Evolutionary conservation across 2,797 vertebrate species (phyloP).

Genomic region (Enteromius treurensis): DNA sequence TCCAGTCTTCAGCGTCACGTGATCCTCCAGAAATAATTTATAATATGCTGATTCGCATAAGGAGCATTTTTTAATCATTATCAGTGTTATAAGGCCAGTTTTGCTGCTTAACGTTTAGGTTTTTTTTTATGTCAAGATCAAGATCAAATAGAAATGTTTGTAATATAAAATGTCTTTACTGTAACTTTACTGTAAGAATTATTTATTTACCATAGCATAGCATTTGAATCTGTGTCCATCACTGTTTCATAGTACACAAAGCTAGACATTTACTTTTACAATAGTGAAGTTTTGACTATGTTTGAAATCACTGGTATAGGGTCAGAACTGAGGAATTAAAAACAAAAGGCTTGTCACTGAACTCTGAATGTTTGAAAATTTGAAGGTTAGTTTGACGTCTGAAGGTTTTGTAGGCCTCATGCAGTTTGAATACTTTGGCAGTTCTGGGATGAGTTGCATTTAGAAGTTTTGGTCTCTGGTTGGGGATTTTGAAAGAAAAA

Average conservation of each 20-base stretch:
- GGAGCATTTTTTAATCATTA: too few relatives aligned
- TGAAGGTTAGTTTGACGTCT: neutral
- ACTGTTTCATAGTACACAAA: neutral
- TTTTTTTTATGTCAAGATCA: too few relatives aligned
- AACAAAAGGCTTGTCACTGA: neutral
- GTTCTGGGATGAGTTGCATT: conserved; percentile 15
- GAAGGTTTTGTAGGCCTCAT: neutral
- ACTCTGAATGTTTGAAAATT: conserved; percentile 5
- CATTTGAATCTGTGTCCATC: neutral
- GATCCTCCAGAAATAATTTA: too few relatives aligned
- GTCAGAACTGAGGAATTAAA: neutral
- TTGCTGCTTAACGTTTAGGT: too few relatives aligned
- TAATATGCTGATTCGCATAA: too few relatives aligned
- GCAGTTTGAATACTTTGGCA: conserved; percentile 13
- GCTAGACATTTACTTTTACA: neutral
- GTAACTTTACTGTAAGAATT: neutral
- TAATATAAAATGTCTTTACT: neutral
- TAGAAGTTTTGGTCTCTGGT: conserved; percentile 18
- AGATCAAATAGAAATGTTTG: neutral
- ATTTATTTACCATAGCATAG: neutral
- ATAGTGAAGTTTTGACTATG: neutral
- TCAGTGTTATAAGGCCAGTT: neutral
- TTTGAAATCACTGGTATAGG: neutral
- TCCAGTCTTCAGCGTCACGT: too few relatives aligned
- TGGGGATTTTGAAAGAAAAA: conserved; percentile 3